A percentile compares a stretch with the other conserved stretches of the same genome.
Conservation (phyloP, 2,797 vertebrate genomes). For the Hypotaenidia okinawae region DNA sequence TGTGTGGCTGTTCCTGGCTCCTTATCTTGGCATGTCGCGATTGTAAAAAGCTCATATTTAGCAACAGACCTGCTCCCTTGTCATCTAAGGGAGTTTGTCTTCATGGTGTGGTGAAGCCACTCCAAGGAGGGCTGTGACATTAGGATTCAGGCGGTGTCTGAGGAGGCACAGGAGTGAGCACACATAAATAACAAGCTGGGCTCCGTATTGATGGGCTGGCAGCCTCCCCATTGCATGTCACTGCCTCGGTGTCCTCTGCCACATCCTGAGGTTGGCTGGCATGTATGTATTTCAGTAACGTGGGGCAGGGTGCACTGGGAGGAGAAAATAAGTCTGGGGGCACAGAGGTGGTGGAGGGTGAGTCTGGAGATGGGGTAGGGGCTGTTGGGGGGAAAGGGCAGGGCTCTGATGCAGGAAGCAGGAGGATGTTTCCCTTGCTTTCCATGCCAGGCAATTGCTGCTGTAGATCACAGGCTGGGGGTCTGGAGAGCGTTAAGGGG, state of each 20-base stretch:
- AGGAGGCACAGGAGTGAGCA: accelerated
- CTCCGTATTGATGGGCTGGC: background rate
- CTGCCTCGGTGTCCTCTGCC: background rate
- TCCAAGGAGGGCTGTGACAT: background rate
- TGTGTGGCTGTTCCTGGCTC: accelerated
- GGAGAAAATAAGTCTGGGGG: background rate
- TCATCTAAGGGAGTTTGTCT: background rate
- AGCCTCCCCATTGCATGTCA: background rate
- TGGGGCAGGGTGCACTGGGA: background rate
- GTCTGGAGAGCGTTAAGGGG: background rate
- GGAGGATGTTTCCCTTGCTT: background rate
- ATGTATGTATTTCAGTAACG: accelerated
- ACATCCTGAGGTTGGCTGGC: background rate
- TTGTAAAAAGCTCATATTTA: background rate
- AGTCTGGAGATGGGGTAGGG: background rate
- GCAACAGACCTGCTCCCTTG: background rate
- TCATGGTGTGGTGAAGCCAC: accelerated
- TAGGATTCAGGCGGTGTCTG: background rate
- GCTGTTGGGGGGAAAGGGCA: background rate
- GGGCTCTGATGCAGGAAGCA: background rate
- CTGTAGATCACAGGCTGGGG: background rate
- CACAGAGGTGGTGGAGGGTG: background rate
- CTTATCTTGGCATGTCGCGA: accelerated
- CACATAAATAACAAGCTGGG: background rate
- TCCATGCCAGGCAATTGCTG: background rate